Evolutionary conservation across 2,113 vertebrate species (phyloP).

Genomic region (Nothoprocta perdicaria): DNA sequence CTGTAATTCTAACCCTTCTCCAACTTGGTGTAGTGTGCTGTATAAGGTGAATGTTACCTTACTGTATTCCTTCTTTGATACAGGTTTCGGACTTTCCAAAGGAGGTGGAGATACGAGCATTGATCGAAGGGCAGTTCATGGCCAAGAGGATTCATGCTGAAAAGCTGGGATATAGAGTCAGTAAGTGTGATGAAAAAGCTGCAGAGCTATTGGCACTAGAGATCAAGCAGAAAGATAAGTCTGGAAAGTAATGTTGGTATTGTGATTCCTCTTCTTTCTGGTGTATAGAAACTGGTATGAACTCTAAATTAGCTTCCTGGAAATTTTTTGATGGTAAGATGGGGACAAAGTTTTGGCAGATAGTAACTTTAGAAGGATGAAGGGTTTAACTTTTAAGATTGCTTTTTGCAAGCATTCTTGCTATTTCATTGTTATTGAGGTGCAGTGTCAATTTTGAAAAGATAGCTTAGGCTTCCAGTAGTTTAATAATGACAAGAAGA

Average conservation of each 20-base stretch:
- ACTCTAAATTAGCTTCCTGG: not conserved
- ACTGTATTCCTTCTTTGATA: not conserved
- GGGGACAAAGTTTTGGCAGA: not conserved
- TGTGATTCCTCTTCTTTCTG: not conserved
- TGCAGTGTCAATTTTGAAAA: not conserved
- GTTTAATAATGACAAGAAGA: not conserved
- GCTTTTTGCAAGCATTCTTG: slow-evolving; percentile 2
- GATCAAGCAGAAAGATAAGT: not conserved
- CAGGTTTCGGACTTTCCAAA: slow-evolving; percentile 82
- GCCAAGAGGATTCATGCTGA: slow-evolving; percentile 93
- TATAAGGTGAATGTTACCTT: not conserved
- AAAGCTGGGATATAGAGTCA: slow-evolving; percentile 88
- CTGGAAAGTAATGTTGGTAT: not conserved
- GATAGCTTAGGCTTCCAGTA: not conserved
- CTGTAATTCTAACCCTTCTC: not conserved
- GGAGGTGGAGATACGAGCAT: slow-evolving; percentile 87
- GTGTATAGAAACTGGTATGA: not conserved
- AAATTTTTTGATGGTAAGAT: not conserved
- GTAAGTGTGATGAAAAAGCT: slow-evolving; percentile 79
- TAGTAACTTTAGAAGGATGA: not conserved
- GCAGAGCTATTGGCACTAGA: not conserved
- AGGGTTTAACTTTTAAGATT: not conserved
- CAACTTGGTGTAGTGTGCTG: not conserved
- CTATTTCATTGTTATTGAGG: not conserved
- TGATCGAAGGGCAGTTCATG: slow-evolving; percentile 96